Evolutionary conservation across 2,113 vertebrate genomes (phyloP).

Genomic region (Silurus asotus): DNA sequence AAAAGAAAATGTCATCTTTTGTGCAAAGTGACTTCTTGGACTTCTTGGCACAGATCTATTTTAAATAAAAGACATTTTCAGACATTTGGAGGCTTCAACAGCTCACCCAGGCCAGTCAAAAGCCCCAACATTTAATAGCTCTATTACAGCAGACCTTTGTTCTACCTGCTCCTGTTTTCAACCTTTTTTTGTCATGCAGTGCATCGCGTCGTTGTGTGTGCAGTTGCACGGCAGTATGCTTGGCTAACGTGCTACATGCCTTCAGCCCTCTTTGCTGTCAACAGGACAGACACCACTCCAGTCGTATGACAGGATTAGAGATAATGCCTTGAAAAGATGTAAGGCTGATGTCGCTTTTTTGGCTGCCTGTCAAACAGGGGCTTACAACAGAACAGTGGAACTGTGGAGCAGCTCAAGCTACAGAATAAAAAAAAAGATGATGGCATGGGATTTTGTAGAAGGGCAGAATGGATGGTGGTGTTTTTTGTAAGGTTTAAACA

Average conservation of each 20-base stretch:
- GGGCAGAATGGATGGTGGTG: conserved; percentile 16
- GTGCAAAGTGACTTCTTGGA: neutral
- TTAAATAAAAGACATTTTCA: conserved; percentile 10
- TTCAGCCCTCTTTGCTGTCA: conserved; percentile 45
- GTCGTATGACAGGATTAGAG: conserved; percentile 51
- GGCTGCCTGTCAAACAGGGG: conserved; percentile 42
- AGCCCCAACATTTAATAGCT: neutral
- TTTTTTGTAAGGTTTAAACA: neutral
- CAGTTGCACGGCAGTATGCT: neutral
- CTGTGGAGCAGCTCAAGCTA: conserved; percentile 10
- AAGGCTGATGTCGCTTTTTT: conserved; percentile 48
- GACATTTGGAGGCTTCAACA: neutral
- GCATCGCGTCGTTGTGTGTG: conserved; percentile 2
- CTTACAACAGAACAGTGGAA: conserved; percentile 14
- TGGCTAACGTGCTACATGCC: conserved; percentile 31
- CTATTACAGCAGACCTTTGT: neutral
- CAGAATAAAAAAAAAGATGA: neutral
- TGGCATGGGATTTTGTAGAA: neutral
- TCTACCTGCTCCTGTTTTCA: neutral
- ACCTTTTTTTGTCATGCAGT: neutral
- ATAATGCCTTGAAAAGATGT: conserved; percentile 47
- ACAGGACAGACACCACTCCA: conserved; percentile 35
- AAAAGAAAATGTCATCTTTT: too few relatives aligned
- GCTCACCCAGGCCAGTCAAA: neutral
- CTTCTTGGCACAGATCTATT: neutral